Conservation (phyloP, 1,140 invertebrate species). For the Bombus difficillimus region DNA sequence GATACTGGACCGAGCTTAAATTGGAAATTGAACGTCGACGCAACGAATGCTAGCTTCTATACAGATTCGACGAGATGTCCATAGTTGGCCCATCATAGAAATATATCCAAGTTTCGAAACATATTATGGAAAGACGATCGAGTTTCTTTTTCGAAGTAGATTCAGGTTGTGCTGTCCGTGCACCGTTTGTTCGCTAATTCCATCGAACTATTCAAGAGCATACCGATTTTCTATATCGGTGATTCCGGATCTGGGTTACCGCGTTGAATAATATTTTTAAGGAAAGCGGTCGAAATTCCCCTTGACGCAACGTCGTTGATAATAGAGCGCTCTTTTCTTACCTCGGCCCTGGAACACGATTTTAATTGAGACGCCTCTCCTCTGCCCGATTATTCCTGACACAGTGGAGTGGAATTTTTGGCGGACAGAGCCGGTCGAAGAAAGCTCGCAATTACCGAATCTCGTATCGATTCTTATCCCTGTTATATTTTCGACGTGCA, state of each 20-base stretch:
- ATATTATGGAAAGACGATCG: neutral
- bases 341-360: neutral
- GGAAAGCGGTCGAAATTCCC: neutral
- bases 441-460: neutral
- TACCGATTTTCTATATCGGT: neutral
- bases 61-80: neutral
- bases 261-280: slow-evolving; percentile 34
- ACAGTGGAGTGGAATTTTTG: neutral
- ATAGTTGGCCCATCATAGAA: neutral
- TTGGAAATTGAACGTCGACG: neutral
- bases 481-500: neutral
- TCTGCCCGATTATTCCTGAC: neutral
- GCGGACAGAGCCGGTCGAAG: neutral
- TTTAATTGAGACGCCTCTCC: slow-evolving; percentile 22
- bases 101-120: neutral
- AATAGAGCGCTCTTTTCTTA: neutral
- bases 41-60: neutral
- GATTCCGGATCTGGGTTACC: slow-evolving; percentile 20
- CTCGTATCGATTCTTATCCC: neutral
- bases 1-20: neutral
- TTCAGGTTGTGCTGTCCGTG: neutral
- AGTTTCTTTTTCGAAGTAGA: neutral
- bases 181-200: neutral
- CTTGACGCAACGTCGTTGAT: neutral
- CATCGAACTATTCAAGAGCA: neutral